A percentile compares a stretch with the other conserved stretches of the same genome.
These are phyloP conservation scores for Drosophila lutescens DNA, from an alignment of 2,888 invertebrate species.

Conservation along the genomic window DNA sequence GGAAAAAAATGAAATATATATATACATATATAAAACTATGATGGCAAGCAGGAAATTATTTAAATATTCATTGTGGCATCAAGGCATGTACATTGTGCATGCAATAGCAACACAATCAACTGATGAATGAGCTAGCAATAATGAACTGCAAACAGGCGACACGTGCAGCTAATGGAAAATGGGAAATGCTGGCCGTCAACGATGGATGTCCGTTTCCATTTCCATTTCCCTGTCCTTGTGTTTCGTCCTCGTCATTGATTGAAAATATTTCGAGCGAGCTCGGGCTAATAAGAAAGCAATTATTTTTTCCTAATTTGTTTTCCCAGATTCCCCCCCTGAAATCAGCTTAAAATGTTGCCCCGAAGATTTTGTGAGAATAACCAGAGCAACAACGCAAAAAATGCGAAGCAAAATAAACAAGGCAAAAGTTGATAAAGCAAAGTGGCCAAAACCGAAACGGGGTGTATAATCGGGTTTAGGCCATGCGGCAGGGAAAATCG, in stretches of 20 bases:
- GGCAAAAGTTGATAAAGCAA: slow-evolving; percentile 57
- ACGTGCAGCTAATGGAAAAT: slow-evolving; percentile 28
- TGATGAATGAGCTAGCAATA: slow-evolving; percentile 65
- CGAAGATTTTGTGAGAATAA: slow-evolving; percentile 46
- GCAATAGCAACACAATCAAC: slow-evolving; percentile 44
- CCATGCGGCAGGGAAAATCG: slow-evolving; percentile 6
- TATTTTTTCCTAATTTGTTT: slow-evolving; percentile 73
- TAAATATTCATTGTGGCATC: slow-evolving; percentile 45
- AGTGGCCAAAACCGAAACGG: slow-evolving; percentile 41
- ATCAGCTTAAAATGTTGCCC: slow-evolving; percentile 65
- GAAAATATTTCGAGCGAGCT: slow-evolving; percentile 57
- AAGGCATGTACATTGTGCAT: slow-evolving; percentile 27
- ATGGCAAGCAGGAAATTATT: slow-evolving; percentile 50
- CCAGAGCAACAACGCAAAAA: slow-evolving; percentile 43
- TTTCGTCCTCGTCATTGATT: slow-evolving; percentile 52
- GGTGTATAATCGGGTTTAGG: slow-evolving; percentile 31
- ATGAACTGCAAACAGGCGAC: slow-evolving; percentile 54
- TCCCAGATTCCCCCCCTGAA: slow-evolving; percentile 27
- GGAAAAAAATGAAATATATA: slow-evolving; percentile 5
- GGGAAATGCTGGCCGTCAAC: slow-evolving; percentile 7
- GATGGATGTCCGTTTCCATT: neutral
- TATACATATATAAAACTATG: slow-evolving; percentile 6
- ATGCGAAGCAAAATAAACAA: slow-evolving; percentile 46
- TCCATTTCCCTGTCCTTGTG: slow-evolving; percentile 1
- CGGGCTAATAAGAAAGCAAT: slow-evolving; percentile 66